A percentile compares a stretch with the other conserved stretches of the same genome.
Conservation (phyloP, 1,140 invertebrate genomes). For the Pygmarrhopalites habei region DNA sequence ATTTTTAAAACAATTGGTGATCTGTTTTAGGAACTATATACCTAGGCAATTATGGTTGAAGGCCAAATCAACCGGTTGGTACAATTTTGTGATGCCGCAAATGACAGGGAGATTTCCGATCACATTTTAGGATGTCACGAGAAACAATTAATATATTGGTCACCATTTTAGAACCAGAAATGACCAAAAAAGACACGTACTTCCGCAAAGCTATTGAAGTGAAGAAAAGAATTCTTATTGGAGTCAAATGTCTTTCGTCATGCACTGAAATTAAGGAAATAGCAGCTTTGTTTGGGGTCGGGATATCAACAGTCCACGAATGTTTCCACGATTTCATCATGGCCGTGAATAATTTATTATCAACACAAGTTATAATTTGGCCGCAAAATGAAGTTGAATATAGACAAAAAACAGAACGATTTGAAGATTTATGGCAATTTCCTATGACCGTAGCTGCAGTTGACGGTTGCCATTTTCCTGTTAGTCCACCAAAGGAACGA, state of each 20-base stretch:
- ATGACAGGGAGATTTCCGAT: background rate
- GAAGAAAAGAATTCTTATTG: background rate
- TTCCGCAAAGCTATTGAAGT: background rate
- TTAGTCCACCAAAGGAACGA: background rate
- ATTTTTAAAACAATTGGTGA: no score
- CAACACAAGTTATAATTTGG: background rate
- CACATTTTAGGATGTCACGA: background rate
- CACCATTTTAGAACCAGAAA: background rate
- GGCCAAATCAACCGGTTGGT: background rate
- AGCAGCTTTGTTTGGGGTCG: background rate
- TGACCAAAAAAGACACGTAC: background rate
- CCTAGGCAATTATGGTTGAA: background rate
- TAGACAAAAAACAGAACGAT: background rate
- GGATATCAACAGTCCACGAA: background rate
- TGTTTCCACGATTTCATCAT: background rate
- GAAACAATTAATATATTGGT: background rate
- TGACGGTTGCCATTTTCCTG: conserved; percentile 1
- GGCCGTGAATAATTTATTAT: background rate
- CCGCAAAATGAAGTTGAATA: background rate
- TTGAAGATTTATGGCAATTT: background rate
- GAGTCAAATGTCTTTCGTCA: background rate
- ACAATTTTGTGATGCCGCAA: background rate
- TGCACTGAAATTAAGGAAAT: background rate
- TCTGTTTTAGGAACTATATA: no score
- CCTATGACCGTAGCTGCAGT: background rate